Conservation (phyloP, 2,888 invertebrate genomes). For the Lamellibrachia columna region DNA sequence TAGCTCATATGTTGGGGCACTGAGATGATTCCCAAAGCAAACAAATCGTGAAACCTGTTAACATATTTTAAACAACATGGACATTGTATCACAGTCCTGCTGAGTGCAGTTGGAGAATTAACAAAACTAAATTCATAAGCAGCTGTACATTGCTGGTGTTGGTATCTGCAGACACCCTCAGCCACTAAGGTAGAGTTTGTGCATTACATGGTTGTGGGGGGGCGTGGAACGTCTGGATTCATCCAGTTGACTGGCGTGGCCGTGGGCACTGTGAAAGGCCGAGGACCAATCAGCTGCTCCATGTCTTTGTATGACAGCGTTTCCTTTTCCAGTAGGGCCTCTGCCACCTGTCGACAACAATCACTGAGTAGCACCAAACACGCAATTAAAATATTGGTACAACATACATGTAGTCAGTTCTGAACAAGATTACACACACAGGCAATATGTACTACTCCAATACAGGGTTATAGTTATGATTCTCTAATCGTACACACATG, state of each 20-base stretch:
- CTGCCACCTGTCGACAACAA: constrained; percentile 53
- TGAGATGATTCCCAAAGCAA: neutral
- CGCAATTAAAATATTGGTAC: neutral
- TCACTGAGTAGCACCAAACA: neutral
- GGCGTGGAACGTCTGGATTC: neutral
- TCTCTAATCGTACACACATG: neutral
- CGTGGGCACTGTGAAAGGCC: constrained; percentile 73
- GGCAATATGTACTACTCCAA: neutral
- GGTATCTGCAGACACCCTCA: neutral
- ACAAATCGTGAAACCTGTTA: neutral
- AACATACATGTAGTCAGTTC: neutral
- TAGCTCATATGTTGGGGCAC: neutral
- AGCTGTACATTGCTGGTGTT: neutral
- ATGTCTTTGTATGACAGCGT: constrained; percentile 75
- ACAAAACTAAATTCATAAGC: neutral
- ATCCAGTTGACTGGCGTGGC: neutral
- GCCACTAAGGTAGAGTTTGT: neutral
- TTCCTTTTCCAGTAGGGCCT: constrained; percentile 66
- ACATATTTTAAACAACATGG: neutral
- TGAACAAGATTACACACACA: neutral
- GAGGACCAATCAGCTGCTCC: constrained; percentile 86
- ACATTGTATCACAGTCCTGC: neutral
- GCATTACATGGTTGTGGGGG: neutral
- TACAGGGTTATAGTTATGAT: neutral
- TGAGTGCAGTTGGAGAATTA: too few relatives aligned